A percentile compares a stretch with the other conserved stretches of the same genome.
Conservation (phyloP, 2,888 invertebrate genomes). For the Rhamnusium bicolor region DNA sequence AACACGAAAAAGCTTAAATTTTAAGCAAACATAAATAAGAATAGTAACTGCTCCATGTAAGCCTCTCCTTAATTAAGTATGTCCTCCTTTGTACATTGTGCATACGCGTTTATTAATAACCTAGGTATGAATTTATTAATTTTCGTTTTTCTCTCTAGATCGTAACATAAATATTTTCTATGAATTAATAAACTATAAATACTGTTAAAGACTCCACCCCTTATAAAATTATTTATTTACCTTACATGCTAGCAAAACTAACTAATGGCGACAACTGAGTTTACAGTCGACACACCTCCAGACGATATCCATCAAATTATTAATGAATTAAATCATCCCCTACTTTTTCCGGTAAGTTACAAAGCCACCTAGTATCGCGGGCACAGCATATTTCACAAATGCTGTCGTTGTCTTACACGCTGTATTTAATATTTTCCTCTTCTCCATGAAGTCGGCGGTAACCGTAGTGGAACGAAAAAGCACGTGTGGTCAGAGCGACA, state of each 20-base stretch:
- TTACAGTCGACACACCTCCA: slow-evolving; percentile 49
- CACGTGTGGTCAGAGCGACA: slow-evolving; percentile 62
- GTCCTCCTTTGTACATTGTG: too few relatives aligned
- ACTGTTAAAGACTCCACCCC: background rate
- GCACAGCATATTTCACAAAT: slow-evolving; percentile 11
- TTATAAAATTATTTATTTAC: background rate
- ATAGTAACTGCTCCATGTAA: too few relatives aligned
- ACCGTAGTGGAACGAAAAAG: slow-evolving; percentile 57
- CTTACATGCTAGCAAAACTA: slow-evolving; percentile 6
- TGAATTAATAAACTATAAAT: too few relatives aligned
- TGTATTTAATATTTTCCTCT: slow-evolving; percentile 36
- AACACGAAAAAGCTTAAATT: too few relatives aligned
- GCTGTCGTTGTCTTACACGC: slow-evolving; percentile 40
- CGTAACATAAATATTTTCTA: too few relatives aligned
- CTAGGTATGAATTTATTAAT: too few relatives aligned
- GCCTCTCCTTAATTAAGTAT: too few relatives aligned
- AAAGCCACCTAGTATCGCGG: background rate
- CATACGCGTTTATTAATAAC: too few relatives aligned
- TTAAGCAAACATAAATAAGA: too few relatives aligned
- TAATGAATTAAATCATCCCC: slow-evolving; percentile 51
- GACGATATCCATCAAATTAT: slow-evolving; percentile 52
- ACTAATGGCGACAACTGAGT: slow-evolving; percentile 17
- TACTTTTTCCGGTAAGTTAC: slow-evolving; percentile 21
- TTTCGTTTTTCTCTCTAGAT: too few relatives aligned
- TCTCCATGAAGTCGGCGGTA: slow-evolving; percentile 43